Percentiles rank a stretch among this genome's conserved stretches.
phyloP scores from a whole-genome alignment of 2,797 vertebrate species.

The Setipinna tenuifilis region DNA sequence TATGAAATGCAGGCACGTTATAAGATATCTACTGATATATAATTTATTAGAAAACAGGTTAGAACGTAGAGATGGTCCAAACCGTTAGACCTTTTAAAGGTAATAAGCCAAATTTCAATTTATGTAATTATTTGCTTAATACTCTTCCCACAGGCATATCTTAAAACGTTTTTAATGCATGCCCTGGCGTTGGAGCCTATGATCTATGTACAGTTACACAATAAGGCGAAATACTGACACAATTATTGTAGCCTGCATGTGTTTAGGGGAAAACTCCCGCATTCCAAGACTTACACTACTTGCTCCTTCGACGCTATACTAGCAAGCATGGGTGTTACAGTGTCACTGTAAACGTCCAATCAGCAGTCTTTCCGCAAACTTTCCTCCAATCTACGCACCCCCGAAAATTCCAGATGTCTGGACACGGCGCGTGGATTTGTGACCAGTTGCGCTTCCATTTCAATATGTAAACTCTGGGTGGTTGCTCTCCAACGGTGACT shows the following conservation, averaged over 20 bases:
- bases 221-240: too few relatives aligned
- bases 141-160: too few relatives aligned
- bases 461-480: slow-evolving; percentile 65
- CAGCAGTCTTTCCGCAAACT: slow-evolving; percentile 49
- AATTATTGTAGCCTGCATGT: too few relatives aligned
- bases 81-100: background rate
- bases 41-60: background rate
- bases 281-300: background rate
- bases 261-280: too few relatives aligned
- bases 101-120: background rate
- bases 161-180: too few relatives aligned
- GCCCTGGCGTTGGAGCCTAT: too few relatives aligned
- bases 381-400: slow-evolving; percentile 69
- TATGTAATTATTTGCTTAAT: background rate
- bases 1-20: too few relatives aligned
- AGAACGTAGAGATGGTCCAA: too few relatives aligned
- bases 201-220: too few relatives aligned
- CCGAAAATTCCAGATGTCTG: slow-evolving; percentile 59
- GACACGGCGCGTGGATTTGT: slow-evolving; percentile 42
- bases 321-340: background rate
- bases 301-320: background rate
- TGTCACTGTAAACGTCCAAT: slow-evolving; percentile 42
- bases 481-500: slow-evolving; percentile 70
- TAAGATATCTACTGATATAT: too few relatives aligned
- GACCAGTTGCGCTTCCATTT: slow-evolving; percentile 43